Base-by-base conservation (phyloP, 2,888 invertebrate genomes). In the Noctua fimbriata region DNA sequence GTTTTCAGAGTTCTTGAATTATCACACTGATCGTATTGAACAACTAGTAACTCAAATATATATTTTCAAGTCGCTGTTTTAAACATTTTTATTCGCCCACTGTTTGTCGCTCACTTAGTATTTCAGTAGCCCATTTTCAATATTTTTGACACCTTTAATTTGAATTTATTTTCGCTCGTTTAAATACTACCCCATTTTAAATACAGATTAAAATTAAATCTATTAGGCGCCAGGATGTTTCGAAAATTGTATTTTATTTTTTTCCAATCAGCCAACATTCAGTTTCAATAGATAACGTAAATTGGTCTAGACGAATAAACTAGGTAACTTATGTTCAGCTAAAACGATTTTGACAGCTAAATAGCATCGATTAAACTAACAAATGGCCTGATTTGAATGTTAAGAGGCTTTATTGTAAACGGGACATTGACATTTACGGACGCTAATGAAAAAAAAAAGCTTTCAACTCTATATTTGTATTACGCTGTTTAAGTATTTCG, bases 261-360 rank as follows among this genome's bases (percentile, higher is more conserved):
- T 79, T 84, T 12, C 32, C 76, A 74, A 86, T 75, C 74, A 60
- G 63, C 55, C 72, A 73, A 28, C 36, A 76, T 79, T 83, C 47
- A 73, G 47, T 47, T 18, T 32, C 3, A 32, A 66, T 12, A 71
- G 87, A 84, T 87, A 84, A 76, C 52, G 58, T 66, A 60, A 86
- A 86, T 83, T 84, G 49, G 81, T 80, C 69, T 80, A 87, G 81
- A 44, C 44, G 24, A 77, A 87, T 87, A 87, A 84, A 85, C 58
- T 76, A 63, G 36, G 6, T 69, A 66, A 58, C 49, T 80, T 72
- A 80, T 80, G 81, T 75, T 55, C 69, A 14, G 58, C 60, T 75
- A 28, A 87, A 77, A 77, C 49, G 72, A 66, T 73, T 76, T 77
- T 67, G 87, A 85, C 84, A 76, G 71, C 18, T 80, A 84, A 79